Evolutionary conservation across 2,113 vertebrate species (phyloP).

Genomic region (Lagopus muta): DNA sequence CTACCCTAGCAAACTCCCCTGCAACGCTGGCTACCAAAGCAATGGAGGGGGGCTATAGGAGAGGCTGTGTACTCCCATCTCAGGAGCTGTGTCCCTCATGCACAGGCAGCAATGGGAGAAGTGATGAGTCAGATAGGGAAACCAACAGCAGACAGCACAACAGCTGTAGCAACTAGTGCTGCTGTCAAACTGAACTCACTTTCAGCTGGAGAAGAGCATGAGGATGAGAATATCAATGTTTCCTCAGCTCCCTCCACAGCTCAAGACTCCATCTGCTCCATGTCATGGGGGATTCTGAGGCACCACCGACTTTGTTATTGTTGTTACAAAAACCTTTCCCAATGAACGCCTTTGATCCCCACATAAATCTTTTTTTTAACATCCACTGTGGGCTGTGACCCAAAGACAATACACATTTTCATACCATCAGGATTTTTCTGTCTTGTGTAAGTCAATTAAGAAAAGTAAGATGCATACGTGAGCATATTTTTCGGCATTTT

Average conservation of each 20-base stretch:
- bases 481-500: conserved; percentile 2
- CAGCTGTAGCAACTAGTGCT: background rate
- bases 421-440: background rate
- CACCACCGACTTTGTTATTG: background rate
- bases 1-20: background rate
- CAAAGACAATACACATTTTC: background rate
- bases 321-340: background rate
- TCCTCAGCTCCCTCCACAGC: background rate
- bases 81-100: background rate
- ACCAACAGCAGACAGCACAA: background rate
- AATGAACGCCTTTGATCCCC: background rate
- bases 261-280: background rate
- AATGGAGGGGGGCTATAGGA: background rate
- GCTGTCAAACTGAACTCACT: background rate
- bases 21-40: background rate
- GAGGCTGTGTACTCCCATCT: background rate
- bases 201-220: background rate
- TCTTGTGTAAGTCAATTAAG: background rate
- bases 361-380: background rate
- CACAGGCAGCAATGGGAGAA: background rate
- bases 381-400: background rate
- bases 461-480: background rate
- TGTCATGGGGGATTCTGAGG: background rate
- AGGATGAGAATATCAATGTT: background rate
- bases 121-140: background rate